Evolutionary conservation across 2,888 invertebrate species (phyloP), one percentile per base, ranked within the genome.

Genomic region (Melanophora roralis): DNA sequence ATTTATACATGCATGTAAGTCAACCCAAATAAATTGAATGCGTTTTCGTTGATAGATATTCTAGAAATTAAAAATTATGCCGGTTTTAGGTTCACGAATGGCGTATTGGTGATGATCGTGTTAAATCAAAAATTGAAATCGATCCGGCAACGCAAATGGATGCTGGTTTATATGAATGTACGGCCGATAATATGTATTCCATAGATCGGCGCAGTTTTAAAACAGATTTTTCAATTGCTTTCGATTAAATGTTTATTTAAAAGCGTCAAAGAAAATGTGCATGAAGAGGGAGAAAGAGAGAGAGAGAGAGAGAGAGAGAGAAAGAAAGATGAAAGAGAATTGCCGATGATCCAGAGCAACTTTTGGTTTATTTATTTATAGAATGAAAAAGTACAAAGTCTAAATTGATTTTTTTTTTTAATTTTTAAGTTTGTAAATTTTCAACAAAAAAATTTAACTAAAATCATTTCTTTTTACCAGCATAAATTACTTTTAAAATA

Each of bases 121-220:
- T 97, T 43, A 97, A 97, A 89, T 96, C 96, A 27, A 97, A 97
- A 91, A 92, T 97, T 85, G 97, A 97, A 91, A 97, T 97, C 59
- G 97, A 97, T 89, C 97, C 97, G 9, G 97, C 97, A 0, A 96
- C 97, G 3, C 97, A 97, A 91, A 97, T 97, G 97, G 97, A 97
- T 88, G 97, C 97, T 11, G 97, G 97, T n/a, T 94, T 96, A 16
- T 97, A 97, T 89, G 97, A 97, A 89, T 97, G 97, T 86, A 96
- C 96, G 4, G 97, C 97, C 0, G 97, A 97, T 90, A 97, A 97
- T 88, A 97, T 96, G 95, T 97, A 97, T 89, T 95, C 96, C 38
- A 95, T 97, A 81, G 97, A 97, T 89, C 92, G 96, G 80, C 93
- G 97, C 88, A 96, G 96, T 78, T 97, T 97, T 91, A 96, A 97